Evolutionary conservation across 1,140 invertebrate species (phyloP).

Genomic region (Aphelenchoides avenae): DNA sequence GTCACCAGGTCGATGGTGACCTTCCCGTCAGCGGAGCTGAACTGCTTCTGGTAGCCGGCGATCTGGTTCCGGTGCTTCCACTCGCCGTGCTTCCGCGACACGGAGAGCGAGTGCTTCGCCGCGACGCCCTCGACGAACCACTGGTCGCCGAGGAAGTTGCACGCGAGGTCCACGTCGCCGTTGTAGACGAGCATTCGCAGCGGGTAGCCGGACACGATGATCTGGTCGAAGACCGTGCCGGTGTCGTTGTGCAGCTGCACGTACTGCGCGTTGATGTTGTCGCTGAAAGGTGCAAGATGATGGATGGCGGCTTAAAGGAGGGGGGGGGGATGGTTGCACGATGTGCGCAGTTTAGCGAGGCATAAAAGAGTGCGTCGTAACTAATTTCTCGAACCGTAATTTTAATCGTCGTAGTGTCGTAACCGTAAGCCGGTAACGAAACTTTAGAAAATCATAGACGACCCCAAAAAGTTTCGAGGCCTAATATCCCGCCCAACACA

Average conservation of each 20-base stretch:
- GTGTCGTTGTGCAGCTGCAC: conserved; percentile 31
- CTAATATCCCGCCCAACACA: too few relatives aligned
- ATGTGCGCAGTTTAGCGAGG: too few relatives aligned
- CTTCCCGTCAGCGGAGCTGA: conserved; percentile 7
- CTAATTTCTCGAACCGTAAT: too few relatives aligned
- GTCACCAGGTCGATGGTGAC: conserved; percentile 29
- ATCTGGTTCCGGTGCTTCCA: conserved; percentile 24
- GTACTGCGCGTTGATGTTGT: conserved; percentile 22
- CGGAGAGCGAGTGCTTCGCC: not conserved
- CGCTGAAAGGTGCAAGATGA: too few relatives aligned
- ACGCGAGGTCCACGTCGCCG: conserved; percentile 62
- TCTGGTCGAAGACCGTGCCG: conserved; percentile 25
- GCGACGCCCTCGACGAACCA: conserved; percentile 61
- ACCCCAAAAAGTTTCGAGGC: too few relatives aligned
- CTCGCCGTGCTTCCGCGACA: not conserved
- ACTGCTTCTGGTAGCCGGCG: conserved; percentile 30
- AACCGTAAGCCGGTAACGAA: too few relatives aligned
- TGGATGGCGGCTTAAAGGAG: too few relatives aligned
- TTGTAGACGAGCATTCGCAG: conserved; percentile 63
- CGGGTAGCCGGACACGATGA: conserved; percentile 25
- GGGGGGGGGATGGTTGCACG: too few relatives aligned
- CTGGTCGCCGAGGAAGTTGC: conserved; percentile 64
- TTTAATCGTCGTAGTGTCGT: too few relatives aligned
- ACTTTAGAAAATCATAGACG: too few relatives aligned
- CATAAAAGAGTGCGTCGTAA: too few relatives aligned